phyloP scores from a whole-genome alignment of 2,113 vertebrate genomes.

The Gopherus flavomarginatus region DNA sequence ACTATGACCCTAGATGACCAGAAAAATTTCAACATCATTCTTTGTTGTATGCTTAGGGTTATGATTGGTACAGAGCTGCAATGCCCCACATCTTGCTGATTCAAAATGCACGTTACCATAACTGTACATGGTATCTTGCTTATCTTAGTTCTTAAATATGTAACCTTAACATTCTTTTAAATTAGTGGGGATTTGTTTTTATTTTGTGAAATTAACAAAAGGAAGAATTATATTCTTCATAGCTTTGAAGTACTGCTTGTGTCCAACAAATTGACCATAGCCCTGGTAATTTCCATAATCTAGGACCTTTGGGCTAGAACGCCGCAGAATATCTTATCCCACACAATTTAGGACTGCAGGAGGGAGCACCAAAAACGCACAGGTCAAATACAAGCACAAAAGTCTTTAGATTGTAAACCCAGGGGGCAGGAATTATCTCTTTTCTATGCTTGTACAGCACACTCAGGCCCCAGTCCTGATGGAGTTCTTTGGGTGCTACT shows the following conservation, averaged over 20 bases:
- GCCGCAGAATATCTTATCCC: background rate
- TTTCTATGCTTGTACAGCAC: background rate
- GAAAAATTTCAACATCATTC: background rate
- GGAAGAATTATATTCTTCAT: background rate
- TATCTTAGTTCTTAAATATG: slow-evolving; percentile 60
- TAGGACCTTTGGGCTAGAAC: background rate
- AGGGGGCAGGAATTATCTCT: background rate
- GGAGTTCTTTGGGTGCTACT: background rate
- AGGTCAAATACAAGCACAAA: background rate
- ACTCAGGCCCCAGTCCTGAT: background rate
- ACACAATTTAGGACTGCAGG: fast-evolving
- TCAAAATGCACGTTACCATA: slow-evolving; percentile 17
- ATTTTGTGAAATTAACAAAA: slow-evolving; percentile 33
- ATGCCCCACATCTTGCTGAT: background rate
- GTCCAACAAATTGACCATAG: background rate
- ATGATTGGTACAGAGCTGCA: background rate
- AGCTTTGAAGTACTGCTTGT: slow-evolving; percentile 27
- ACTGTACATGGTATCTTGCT: slow-evolving; percentile 19
- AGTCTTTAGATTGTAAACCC: background rate
- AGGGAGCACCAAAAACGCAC: background rate
- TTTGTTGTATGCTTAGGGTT: background rate
- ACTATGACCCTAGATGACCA: background rate
- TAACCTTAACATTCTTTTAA: background rate
- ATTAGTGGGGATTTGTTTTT: background rate
- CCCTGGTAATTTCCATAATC: background rate